Percentiles rank a stretch among this genome's conserved stretches.
phyloP scores from a whole-genome alignment of 2,113 vertebrate species.

The Anguilla japonica region DNA sequence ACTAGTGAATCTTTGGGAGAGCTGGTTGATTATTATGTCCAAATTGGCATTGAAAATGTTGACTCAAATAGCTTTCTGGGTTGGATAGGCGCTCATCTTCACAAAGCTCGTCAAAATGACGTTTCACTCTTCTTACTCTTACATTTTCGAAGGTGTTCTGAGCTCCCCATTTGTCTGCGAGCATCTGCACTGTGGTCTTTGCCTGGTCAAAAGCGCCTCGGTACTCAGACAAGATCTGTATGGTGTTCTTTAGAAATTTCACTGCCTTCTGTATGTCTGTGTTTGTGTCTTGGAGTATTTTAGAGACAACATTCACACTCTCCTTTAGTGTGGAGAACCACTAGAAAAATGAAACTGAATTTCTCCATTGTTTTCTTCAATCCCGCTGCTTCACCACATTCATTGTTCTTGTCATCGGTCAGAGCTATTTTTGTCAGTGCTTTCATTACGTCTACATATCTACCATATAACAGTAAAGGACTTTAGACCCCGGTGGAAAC shows the following conservation, averaged over 20 bases:
- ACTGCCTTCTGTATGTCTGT: background rate
- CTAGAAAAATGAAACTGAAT: conserved; percentile 3
- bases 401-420: background rate
- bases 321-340: background rate
- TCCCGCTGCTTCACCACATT: background rate
- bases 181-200: background rate
- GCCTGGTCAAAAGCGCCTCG: background rate
- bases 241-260: background rate
- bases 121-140: background rate
- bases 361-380: conserved; percentile 3
- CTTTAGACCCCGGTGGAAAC: no score
- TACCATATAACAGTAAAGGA: conserved; percentile 7
- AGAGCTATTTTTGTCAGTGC: conserved; percentile 9
- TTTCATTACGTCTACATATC: background rate
- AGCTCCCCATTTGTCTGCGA: conserved; percentile 1
- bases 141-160: conserved; percentile 5
- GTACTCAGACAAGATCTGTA: background rate
- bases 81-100: conserved; percentile 9
- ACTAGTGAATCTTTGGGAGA: conserved; percentile 11
- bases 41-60: conserved; percentile 10
- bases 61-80: conserved; percentile 12
- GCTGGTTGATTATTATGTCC: conserved; percentile 19
- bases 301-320: background rate
- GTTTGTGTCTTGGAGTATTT: conserved; percentile 11
- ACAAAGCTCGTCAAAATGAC: conserved; percentile 17